phyloP scores from a whole-genome alignment of 2,888 invertebrate species.

The Sphaerophoria rueppellii region DNA sequence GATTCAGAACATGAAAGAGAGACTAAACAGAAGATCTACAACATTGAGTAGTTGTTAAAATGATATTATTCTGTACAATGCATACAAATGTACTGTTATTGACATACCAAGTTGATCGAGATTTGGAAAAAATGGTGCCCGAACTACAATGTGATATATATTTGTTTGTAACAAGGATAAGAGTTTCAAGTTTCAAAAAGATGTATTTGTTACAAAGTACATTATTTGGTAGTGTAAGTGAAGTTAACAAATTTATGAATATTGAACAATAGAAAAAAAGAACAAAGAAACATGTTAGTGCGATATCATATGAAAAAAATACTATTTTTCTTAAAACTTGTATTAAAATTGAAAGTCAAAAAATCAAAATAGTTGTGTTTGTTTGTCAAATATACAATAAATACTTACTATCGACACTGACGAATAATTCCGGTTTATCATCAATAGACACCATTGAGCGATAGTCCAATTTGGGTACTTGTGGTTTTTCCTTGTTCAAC shows the following conservation, averaged over 20 bases:
- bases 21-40: conserved; percentile 3
- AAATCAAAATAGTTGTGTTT: background rate
- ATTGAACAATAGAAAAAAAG: conserved; percentile 40
- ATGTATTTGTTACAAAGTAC: conserved; percentile 3
- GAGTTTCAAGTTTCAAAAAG: conserved; percentile 5
- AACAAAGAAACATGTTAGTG: conserved; percentile 57
- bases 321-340: conserved; percentile 34
- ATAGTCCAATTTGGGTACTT: conserved; percentile 92
- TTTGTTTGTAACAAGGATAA: conserved; percentile 27
- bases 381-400: background rate
- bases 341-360: conserved; percentile 22
- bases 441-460: conserved; percentile 96
- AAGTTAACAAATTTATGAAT: conserved; percentile 35
- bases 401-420: conserved; percentile 95
- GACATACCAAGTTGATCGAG: conserved; percentile 86
- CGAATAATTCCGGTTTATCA: conserved; percentile 97
- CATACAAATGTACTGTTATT: conserved; percentile 73
- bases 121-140: conserved; percentile 86
- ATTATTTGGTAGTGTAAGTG: conserved; percentile 50
- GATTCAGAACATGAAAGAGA: conserved; percentile 15
- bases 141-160: conserved; percentile 81
- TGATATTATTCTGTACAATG: conserved; percentile 34
- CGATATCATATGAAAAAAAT: conserved; percentile 31
- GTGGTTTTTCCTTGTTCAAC: conserved; percentile 85
- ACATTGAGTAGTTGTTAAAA: conserved; percentile 44